Evolutionary conservation across 1,140 invertebrate species (phyloP), one percentile per base, ranked within the genome.

Genomic region (Zaprionus vittiger): DNA sequence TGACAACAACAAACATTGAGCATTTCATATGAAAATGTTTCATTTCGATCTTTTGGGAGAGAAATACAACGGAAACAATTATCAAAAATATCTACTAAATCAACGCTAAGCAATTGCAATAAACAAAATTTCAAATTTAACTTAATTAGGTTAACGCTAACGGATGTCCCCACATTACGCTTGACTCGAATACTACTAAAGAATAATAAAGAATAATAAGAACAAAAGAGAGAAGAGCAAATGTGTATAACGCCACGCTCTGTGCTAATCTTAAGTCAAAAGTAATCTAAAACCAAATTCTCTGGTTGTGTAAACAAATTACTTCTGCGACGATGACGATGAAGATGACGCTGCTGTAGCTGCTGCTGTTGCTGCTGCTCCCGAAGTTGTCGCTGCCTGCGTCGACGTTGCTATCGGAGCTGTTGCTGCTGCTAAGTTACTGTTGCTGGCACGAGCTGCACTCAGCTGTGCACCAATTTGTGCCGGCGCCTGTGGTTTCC

Each of bases 91-190:
- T 81, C 78, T 84, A 84, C 74, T 76, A 84, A 89, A 81, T 78
- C 81, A 89, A 89, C 69, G 79, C 44, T 81, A 73, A 60, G 55
- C 20, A 80, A 84, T 83, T 89, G 84, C 81, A 84, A 83, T 79
- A 84, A 87, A 90, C 84, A 81, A 84, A 84, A 79, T 81, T 89
- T 84, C 72, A 79, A 84, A 79, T 59, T 67, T 71, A 74, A 73
- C 81, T 87, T 87, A 87, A 84, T 87, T 81, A 81, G 56, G 41
- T 81, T 87, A 87, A 87, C 55, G 74, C 85, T 84, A 87, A 87
- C 78, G 81, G 79, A 80, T 89, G 52, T 76, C 57, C 66, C 81
- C 84, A 79, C 73, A 73, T 72, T 70, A 79, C 81, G 84, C 63
- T 70, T 77, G 80, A 87, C 84, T 89, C 68, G 71, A 87, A 83